Base-by-base conservation (phyloP, 2,113 vertebrate species). In the Alligator mississippiensis region DNA sequence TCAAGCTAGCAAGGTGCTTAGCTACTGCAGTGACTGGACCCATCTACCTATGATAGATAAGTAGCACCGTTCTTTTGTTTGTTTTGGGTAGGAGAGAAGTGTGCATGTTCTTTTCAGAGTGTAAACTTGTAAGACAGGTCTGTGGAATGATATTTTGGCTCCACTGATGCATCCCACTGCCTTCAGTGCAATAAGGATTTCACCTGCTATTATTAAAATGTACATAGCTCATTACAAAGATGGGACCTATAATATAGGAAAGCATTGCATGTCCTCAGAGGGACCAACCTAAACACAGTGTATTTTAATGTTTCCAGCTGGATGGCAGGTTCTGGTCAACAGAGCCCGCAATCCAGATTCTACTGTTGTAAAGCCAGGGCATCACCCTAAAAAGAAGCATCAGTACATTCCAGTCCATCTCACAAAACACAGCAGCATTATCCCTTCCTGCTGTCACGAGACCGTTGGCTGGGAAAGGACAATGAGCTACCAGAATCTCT, bases 241-340 rank as follows among this genome's bases (percentile, higher is more conserved):
- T 47, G 47, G 6, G 47, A 47, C 47, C 47, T 47, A 47, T 47
- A 47, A 47, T 47, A 47, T 47, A 47, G 47, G 47, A 47, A 47
- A 47, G 47, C 47, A 47, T 47, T 9, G 47, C 47, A 47, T 47
- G 47, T 47, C 47, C 47, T 47, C 47, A 9, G 64, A 90, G 75
- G 76, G 78, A 94, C 87, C 34, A 94, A 62, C 83, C 86, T 89
- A 96, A 96, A 93, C 83, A 97, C 90, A 89, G 64, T 88, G 94
- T 95, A 83, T 96, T 95, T 77, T 84, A 79, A 95, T 27, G 57
- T 80, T 90, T n/a, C 76, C 27, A 77, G 77, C 85, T 47, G 47
- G 90, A 90, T 80, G 77, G 78, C 55, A 76, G 4, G 22, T 93
- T 93, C 58, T 55, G 74, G 85, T 90, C 81, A 74, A 63, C 61